A percentile compares a stretch with the other conserved stretches of the same genome.
Conservation (phyloP, 2,888 invertebrate genomes). For the Clivina fossor region DNA sequence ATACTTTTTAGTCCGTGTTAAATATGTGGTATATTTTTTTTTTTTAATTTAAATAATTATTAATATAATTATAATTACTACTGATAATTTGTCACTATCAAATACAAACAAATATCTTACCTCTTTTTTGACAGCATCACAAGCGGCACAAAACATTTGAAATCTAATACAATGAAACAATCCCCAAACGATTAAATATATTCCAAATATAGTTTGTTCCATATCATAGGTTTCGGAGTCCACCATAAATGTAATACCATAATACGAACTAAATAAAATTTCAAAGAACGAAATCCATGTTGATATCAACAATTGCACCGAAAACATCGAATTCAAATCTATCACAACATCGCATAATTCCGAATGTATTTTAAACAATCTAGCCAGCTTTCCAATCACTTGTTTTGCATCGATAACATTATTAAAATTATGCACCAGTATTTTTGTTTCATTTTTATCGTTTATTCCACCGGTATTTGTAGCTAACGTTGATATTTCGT, state of each 20-base stretch:
- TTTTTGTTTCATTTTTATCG: neutral
- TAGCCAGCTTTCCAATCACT: conserved; percentile 6
- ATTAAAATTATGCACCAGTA: neutral
- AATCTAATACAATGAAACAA: conserved; percentile 22
- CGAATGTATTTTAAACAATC: conserved; percentile 20
- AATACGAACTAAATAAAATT: conserved; percentile 26
- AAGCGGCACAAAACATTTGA: conserved; percentile 23
- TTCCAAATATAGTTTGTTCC: conserved; percentile 19
- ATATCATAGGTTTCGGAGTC: conserved; percentile 8
- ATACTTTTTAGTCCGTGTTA: too few species aligned
- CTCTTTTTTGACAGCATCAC: conserved; percentile 22
- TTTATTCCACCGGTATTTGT: neutral
- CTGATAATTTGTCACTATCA: too few species aligned
- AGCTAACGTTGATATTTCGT: conserved; percentile 10
- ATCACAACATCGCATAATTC: conserved; percentile 20
- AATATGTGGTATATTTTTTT: too few species aligned
- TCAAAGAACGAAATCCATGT: conserved; percentile 30
- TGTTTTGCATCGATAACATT: neutral
- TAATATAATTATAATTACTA: too few species aligned
- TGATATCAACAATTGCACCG: conserved; percentile 15
- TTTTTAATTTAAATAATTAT: too few species aligned
- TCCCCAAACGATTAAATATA: conserved; percentile 26
- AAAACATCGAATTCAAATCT: conserved; percentile 28
- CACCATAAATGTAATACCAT: conserved; percentile 20
- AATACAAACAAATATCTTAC: conserved; percentile 12